Evolutionary conservation across 1,140 invertebrate species (phyloP).

Genomic region (Orius insidiosus): DNA sequence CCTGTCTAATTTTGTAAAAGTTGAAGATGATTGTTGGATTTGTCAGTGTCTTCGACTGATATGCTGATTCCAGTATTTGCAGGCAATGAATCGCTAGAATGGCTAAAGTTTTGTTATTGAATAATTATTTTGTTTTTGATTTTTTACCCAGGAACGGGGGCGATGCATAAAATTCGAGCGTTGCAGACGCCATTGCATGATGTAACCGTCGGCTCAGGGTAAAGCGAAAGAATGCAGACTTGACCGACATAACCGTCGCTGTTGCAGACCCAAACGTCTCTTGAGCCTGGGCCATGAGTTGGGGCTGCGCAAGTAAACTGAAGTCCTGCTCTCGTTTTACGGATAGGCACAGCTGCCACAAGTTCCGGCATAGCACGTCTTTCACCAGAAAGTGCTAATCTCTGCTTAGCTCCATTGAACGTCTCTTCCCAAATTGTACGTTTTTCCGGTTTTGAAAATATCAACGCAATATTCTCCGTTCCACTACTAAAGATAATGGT

Average conservation of each 20-base stretch:
- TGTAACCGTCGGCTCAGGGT: conserved; percentile 84
- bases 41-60: conserved; percentile 41
- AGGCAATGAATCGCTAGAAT: too few species aligned
- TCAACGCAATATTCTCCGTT: conserved; percentile 65
- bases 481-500: conserved; percentile 73
- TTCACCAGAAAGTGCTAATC: conserved; percentile 61
- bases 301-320: conserved; percentile 89
- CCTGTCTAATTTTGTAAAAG: conserved; percentile 22
- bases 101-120: too few species aligned
- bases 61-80: conserved; percentile 41
- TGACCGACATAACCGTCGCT: conserved; percentile 95
- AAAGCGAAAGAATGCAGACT: conserved; percentile 77
- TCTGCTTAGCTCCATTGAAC: conserved; percentile 81
- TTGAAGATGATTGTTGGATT: conserved; percentile 32
- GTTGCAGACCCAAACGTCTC: conserved; percentile 89
- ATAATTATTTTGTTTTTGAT: too few species aligned
- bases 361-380: conserved; percentile 64
- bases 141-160: conserved; percentile 56
- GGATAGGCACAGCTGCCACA: conserved; percentile 71
- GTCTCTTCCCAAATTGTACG: conserved; percentile 74
- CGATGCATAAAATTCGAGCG: conserved; percentile 78
- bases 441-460: conserved; percentile 79
- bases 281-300: conserved; percentile 34
- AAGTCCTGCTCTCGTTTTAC: conserved; percentile 82
- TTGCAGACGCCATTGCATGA: conserved; percentile 94